Conservation (phyloP, 2,888 invertebrate genomes). For the Cecidostiba fungosa region DNA sequence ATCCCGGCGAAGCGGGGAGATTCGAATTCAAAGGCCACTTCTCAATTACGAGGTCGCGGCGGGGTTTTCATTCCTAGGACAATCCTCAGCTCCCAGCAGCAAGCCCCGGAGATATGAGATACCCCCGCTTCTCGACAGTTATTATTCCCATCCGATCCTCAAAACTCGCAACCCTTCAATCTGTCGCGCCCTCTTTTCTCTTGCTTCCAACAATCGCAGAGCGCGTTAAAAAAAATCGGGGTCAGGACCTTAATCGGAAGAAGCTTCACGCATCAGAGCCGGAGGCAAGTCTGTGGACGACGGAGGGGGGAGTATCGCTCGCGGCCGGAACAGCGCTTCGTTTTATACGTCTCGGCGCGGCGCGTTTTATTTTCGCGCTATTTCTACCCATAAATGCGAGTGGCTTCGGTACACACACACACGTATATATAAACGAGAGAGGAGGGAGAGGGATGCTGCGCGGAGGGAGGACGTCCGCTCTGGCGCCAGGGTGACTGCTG, state of each 20-base stretch:
- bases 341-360: constrained; percentile 18
- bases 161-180: not conserved
- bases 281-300: too few species aligned
- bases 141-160: not conserved
- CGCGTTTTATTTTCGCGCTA: constrained; percentile 45
- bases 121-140: not conserved
- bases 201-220: not conserved
- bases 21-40: not conserved
- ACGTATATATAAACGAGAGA: not conserved
- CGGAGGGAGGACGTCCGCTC: constrained; percentile 33
- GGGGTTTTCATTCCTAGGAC: not conserved
- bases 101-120: not conserved
- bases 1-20: not conserved
- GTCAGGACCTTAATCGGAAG: constrained; percentile 41
- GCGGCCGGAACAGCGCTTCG: constrained; percentile 8
- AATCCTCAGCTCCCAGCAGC: too few species aligned
- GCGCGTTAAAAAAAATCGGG: constrained; percentile 21
- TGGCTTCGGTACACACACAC: not conserved
- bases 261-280: constrained; percentile 19
- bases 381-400: constrained; percentile 9
- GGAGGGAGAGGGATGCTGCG: constrained; percentile 8
- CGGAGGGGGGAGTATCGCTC: constrained; percentile 39
- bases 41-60: not conserved
- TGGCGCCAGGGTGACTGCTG: constrained; percentile 72
- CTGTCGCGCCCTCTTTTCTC: not conserved